These are phyloP conservation scores for Cremastinae sp. DNA, from an alignment of 2,888 invertebrate species.

Conservation along the genomic window DNA sequence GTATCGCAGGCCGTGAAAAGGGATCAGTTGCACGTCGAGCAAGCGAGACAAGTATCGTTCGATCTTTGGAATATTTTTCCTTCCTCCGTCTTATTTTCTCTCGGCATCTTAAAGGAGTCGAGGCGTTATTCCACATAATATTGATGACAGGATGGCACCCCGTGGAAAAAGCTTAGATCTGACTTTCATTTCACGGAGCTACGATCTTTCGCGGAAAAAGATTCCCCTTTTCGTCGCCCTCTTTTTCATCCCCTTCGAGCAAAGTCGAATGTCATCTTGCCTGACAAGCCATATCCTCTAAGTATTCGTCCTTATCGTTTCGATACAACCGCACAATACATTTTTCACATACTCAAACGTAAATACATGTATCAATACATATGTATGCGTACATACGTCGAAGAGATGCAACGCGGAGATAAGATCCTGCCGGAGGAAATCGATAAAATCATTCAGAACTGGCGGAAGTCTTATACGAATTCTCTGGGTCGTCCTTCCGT, in stretches of 20 bases:
- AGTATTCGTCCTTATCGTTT: slow-evolving; percentile 37
- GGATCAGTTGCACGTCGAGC: slow-evolving; percentile 18
- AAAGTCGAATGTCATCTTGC: slow-evolving; percentile 31
- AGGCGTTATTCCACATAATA: slow-evolving; percentile 13
- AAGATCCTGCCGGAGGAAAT: slow-evolving; percentile 46
- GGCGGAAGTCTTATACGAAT: slow-evolving; percentile 32
- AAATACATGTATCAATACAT: not conserved
- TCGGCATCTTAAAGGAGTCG: slow-evolving; percentile 3
- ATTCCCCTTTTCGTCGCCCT: no score
- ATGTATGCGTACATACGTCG: not conserved
- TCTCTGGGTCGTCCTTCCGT: slow-evolving; percentile 18
- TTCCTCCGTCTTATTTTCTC: not conserved
- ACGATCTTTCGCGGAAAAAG: slow-evolving; percentile 28
- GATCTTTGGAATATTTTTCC: slow-evolving; percentile 12
- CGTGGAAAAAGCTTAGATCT: slow-evolving; percentile 36
- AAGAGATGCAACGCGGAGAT: slow-evolving; percentile 22
- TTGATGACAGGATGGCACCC: slow-evolving; percentile 29
- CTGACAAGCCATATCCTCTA: slow-evolving; percentile 23
- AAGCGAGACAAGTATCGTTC: slow-evolving; percentile 22
- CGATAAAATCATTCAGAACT: slow-evolving; percentile 43
- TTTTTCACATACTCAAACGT: not conserved
- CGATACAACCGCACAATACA: slow-evolving; percentile 21
- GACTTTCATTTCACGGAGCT: slow-evolving; percentile 50
- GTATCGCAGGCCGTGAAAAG: slow-evolving; percentile 12
- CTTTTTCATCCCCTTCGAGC: slow-evolving; percentile 2